Conservation (phyloP, 2,888 invertebrate genomes). For the Drosophila falleni region DNA sequence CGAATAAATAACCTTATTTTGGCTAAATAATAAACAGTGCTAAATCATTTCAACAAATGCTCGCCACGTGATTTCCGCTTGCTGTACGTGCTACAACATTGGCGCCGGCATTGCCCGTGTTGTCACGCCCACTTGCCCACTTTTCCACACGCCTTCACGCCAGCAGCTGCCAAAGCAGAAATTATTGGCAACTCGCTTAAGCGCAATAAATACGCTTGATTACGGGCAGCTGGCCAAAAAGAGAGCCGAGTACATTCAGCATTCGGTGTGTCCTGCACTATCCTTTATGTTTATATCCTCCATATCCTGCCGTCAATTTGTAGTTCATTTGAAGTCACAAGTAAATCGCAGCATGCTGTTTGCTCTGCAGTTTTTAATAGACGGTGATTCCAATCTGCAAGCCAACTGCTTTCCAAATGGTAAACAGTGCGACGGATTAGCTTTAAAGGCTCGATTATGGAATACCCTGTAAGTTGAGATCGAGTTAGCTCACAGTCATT, state of each 20-base stretch:
- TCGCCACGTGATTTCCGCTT: conserved; percentile 74
- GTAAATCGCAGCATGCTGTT: conserved; percentile 66
- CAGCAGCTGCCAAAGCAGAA: conserved; percentile 68
- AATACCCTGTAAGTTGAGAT: background rate
- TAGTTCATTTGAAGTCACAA: conserved; percentile 58
- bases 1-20: conserved; percentile 28
- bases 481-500: background rate
- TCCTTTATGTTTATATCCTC: conserved; percentile 5
- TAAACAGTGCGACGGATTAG: background rate
- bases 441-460: background rate
- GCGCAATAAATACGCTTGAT: conserved; percentile 84
- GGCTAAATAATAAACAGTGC: conserved; percentile 60
- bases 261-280: conserved; percentile 2
- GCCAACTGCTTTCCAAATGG: conserved; percentile 6
- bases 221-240: conserved; percentile 64
- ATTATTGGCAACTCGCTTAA: conserved; percentile 84
- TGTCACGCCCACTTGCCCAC: conserved; percentile 7
- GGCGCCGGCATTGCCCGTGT: background rate
- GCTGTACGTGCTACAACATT: conserved; percentile 64
- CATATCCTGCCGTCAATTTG: conserved; percentile 53
- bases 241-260: conserved; percentile 9
- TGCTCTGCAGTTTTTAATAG: conserved; percentile 70
- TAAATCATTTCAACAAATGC: conserved; percentile 78
- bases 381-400: conserved; percentile 39
- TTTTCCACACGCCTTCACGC: conserved; percentile 12